Base-by-base conservation (phyloP, 2,797 vertebrate genomes). In the Carduelis carduelis region DNA sequence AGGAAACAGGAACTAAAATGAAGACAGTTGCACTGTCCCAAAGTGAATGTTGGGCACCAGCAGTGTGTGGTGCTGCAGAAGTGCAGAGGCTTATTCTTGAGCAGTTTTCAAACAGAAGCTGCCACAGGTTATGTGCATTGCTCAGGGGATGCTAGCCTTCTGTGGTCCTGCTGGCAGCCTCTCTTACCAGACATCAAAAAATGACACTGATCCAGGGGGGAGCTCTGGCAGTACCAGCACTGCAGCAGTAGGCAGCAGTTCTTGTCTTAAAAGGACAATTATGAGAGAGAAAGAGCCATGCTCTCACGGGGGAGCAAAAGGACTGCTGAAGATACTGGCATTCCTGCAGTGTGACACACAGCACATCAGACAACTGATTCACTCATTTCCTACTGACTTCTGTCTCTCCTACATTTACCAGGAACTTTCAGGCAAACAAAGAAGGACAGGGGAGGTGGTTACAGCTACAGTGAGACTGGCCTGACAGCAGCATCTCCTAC, bases 351-450 rank as follows among this genome's bases (percentile, higher is more conserved):
- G 68, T 96, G 95, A 97, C 64, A 55, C 37, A 71, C 1, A 14
- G 68, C 65, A 69, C 4, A 6, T 90, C 71, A 47, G 39, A 81
- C 46, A 49, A 83, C 83, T 76, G 69, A 66, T 88, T 95, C 85
- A 95, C 59, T 81, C 47, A 49, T 81, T 93, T 93, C 60, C 32
- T 57, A 52, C 52, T 46, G 59, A 56, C 63, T 84, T 70, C 68
- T 93, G 72, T 75, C 96, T 95, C 72, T 84, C 86, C 81, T 77
- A 57, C 49, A 60, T 89, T 92, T 92, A 93, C 9, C 6, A 10
- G 93, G 95, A 97, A 97, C 49, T 97, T 98, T 92, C 93, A 87
- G 24, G n/a, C 28, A 50, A 56, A 63, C n/a, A 27, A 81, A 49
- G 61, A 69, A 87, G 87, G 78, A 53, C 78, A n/a, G 34, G 18